Evolutionary conservation across 2,113 vertebrate genomes (phyloP), one percentile per base, ranked within the genome.

Genomic region (Mastomys coucha): DNA sequence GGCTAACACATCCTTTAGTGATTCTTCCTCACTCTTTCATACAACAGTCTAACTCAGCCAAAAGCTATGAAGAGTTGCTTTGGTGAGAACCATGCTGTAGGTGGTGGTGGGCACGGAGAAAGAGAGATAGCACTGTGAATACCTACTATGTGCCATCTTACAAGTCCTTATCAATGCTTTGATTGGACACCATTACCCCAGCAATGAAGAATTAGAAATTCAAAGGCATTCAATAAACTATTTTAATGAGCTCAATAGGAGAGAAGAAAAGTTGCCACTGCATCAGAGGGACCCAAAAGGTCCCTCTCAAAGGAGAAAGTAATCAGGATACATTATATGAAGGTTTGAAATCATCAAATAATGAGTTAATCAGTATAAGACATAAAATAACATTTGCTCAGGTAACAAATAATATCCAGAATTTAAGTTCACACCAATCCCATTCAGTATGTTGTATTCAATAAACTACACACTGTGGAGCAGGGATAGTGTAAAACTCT

Each of bases 121-220:
- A 80, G 51, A 93, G 6, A 76, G 17, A 63, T 0, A n/a, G 17
- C 28, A 89, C 93, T 26, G 33, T 72, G 39, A 81, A 86, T 13
- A 70, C 36, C 60, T n/a, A n/a, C 80, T 56, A 36, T 8, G 13
- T 45, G 4, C 10, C 24, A 82, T 69, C 89, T 42, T 42, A 51
- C 19, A 45, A 84, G 16, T 26, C 73, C n/a, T 82, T 78, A 82
- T 56, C 65, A 28, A 87, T 20, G 0, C 67, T 94, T 85, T 51
- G 1, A 82, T 33, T 67, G 1, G 36, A 24, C 6, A 20, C 53
- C 56, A 20, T 45, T 81, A 65, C 13, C n/a, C 7, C 16, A 80
- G 1, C 63, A 91, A 36, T 75, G 63, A 96, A 94, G 49, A 92
- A 88, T 80, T 24, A 76, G 65, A 65, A 42, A 87, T 58, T 42